These are phyloP conservation scores for Bergia sp. DNA, from an alignment of 92 coral and sea anemone species.

Conservation along the genomic window DNA sequence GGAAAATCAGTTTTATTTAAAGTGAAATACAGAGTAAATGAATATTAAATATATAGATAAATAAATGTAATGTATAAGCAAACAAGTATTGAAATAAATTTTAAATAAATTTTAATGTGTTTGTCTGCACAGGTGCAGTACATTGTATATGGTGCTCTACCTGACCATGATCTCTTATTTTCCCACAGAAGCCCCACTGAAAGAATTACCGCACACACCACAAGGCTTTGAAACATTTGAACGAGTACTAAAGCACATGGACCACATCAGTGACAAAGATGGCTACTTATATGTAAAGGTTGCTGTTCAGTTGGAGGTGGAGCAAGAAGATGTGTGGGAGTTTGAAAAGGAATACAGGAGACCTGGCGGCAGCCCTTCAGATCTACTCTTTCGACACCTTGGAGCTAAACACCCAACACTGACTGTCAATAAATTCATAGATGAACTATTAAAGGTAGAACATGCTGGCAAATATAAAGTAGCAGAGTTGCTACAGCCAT, in stretches of 20 bases:
- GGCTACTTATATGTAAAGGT: conserved; percentile 14
- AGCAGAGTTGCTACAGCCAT: not conserved
- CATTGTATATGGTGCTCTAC: not conserved
- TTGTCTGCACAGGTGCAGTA: not conserved
- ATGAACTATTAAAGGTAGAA: conserved; percentile 8
- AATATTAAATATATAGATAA: no score
- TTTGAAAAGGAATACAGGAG: conserved; percentile 10
- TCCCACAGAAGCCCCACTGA: not conserved
- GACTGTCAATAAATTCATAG: conserved; percentile 24
- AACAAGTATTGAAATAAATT: no score
- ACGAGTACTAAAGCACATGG: conserved; percentile 46
- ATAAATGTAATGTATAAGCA: not conserved
- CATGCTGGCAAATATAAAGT: not conserved
- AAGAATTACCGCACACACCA: not conserved
- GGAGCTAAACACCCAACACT: conserved; percentile 1
- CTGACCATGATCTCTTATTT: not conserved
- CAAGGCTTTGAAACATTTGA: conserved; percentile 22
- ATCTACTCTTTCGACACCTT: not conserved
- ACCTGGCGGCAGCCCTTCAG: conserved; percentile 29
- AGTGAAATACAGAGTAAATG: no score
- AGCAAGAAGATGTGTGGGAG: conserved; percentile 33
- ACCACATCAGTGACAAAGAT: conserved; percentile 22
- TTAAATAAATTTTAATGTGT: no score
- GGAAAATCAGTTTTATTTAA: no score
- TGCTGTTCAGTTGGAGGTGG: conserved; percentile 9